Conservation (phyloP, 2,888 invertebrate genomes). For the Diplazon laetatorius region DNA sequence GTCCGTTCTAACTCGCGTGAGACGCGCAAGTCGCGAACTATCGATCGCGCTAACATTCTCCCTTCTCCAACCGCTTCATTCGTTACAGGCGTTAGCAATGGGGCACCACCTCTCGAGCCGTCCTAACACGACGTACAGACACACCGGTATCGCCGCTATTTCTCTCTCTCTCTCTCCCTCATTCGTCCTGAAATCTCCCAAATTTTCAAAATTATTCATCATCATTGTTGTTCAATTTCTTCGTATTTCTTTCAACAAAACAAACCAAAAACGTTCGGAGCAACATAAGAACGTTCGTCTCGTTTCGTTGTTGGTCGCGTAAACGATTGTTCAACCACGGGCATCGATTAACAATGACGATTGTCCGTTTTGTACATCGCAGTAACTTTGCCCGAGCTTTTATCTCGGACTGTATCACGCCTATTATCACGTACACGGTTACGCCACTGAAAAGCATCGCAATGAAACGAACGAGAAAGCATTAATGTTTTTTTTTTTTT, state of each 20-base stretch:
- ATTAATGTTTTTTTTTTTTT: no score
- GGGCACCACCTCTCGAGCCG: constrained; percentile 19
- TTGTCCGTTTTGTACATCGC: background rate
- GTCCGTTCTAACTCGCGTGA: constrained; percentile 41
- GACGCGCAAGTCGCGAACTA: constrained; percentile 68
- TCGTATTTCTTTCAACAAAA: no score
- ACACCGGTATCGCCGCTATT: constrained; percentile 1
- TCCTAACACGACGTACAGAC: constrained; percentile 36
- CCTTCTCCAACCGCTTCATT: constrained; percentile 32
- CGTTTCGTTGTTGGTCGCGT: constrained; percentile 23
- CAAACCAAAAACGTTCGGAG: constrained; percentile 5
- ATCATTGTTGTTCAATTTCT: no score
- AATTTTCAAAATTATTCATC: no score
- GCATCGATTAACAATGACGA: constrained; percentile 18
- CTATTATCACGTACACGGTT: no score
- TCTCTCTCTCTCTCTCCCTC: constrained; percentile 14
- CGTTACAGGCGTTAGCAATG: constrained; percentile 51
- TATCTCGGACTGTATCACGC: background rate
- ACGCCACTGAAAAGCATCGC: background rate
- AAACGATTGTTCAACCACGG: background rate
- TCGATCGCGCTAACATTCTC: constrained; percentile 62
- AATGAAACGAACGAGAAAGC: background rate
- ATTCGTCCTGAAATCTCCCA: constrained; percentile 25
- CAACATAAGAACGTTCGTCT: background rate
- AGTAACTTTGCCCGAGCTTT: background rate